Evolutionary conservation across 2,888 invertebrate genomes (phyloP).

Genomic region (Mechanitis mazaeus): DNA sequence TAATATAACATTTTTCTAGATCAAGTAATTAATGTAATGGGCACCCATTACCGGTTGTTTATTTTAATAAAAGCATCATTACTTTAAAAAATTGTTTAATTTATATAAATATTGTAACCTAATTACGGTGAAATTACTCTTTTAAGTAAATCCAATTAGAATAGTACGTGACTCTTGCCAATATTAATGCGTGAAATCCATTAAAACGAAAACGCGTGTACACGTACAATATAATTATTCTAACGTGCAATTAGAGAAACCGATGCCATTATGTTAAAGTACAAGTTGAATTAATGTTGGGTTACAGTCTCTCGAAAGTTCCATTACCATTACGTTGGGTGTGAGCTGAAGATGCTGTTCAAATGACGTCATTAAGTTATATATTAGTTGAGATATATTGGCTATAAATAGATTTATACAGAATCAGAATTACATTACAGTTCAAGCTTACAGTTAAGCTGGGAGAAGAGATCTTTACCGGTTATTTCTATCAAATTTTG

Average conservation of each 20-base stretch:
- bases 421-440: no score
- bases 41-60: no score
- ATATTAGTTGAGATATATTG: background rate
- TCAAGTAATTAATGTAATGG: no score
- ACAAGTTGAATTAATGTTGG: conserved; percentile 72
- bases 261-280: conserved; percentile 70
- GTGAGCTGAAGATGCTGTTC: conserved; percentile 6
- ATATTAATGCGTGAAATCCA: conserved; percentile 47
- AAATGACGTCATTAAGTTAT: background rate
- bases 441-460: no score
- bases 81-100: no score
- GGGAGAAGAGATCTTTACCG: no score
- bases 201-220: conserved; percentile 48
- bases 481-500: no score
- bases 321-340: conserved; percentile 72
- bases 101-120: conserved; percentile 7
- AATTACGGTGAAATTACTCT: conserved; percentile 36
- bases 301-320: conserved; percentile 73
- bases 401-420: background rate
- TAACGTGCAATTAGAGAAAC: conserved; percentile 73
- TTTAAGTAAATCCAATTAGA: conserved; percentile 37
- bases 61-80: no score
- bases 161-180: conserved; percentile 46
- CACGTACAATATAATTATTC: conserved; percentile 67
- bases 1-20: no score